Evolutionary conservation across 2,888 invertebrate genomes (phyloP), one percentile per base, ranked within the genome.

Genomic region (Melanargia galathea): DNA sequence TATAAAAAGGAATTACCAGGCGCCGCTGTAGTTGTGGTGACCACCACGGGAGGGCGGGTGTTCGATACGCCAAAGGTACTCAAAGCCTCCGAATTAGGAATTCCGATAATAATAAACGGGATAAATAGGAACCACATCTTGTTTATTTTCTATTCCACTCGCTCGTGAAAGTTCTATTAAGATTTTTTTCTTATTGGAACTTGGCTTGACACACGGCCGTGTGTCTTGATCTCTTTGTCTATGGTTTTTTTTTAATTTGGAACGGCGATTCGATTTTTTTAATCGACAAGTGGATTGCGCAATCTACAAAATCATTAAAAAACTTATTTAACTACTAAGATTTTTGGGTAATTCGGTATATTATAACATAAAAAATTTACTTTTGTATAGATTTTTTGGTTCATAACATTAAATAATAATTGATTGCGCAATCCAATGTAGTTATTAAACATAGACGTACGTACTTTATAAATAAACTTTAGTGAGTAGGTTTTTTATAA

Each of bases 51-150:
- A 54, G 92, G 91, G 70, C 91, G 90, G 46, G 93, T 92, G 76
- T 92, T 94, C 18, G 94, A 93, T 73, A 95, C 94, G 49, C 95
- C 94, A 74, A 95, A 95, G 40, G 95, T 94, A 63, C 94, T 94
- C 68, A 95, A 86, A 22, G 94, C 84, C 30, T 56, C 51, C 2
- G 73, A 79, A 78, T 61, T 4, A 6, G 49, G 16, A 8, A 51
- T 51, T 54, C 57, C 49, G 24, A 66, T n/a, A 8, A 66, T n/a
- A 8, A 54, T 18, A 3, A 60, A 26, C 3, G 54, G 20, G 16
- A 58, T 35, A 18, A 57, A 35, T 40, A 60, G 8, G 77, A 80
- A 71, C 70, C 73, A 77, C 76, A 76, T 78, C 62, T 63, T 61
- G 43, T 59, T 35, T 45, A 46, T 55, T 57, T 62, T 20, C n/a